Conservation (phyloP, 1,140 invertebrate genomes). For the Bombus polaris region DNA sequence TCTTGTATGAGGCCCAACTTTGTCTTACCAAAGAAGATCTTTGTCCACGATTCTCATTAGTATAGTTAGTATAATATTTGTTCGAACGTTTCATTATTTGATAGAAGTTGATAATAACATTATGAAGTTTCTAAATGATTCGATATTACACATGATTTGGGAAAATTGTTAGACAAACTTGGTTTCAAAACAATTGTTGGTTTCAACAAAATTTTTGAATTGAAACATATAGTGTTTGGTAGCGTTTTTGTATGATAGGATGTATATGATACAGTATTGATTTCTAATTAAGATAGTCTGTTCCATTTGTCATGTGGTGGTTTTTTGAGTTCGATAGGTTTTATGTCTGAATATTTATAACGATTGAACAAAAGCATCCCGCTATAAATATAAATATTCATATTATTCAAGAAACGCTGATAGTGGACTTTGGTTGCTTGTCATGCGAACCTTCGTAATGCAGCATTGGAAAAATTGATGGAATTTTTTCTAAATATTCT, state of each 20-base stretch:
- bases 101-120: too few relatives aligned
- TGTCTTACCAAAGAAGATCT: too few relatives aligned
- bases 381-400: slow-evolving; percentile 40
- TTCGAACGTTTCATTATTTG: too few relatives aligned
- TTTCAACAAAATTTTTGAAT: neutral
- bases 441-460: neutral
- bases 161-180: too few relatives aligned
- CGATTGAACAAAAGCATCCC: slow-evolving; percentile 20
- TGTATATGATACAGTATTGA: neutral
- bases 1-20: too few relatives aligned
- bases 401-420: slow-evolving; percentile 29
- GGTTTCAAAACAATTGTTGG: too few relatives aligned
- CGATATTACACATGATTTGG: too few relatives aligned
- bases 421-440: neutral
- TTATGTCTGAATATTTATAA: slow-evolving; percentile 41
- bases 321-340: slow-evolving; percentile 3
- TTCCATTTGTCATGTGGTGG: slow-evolving; percentile 4
- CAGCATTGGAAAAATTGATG: neutral
- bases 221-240: neutral
- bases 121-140: too few relatives aligned
- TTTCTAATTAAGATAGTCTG: slow-evolving; percentile 19
- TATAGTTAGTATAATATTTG: too few relatives aligned
- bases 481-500: neutral
- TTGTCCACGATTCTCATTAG: too few relatives aligned
- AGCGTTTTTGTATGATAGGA: too few relatives aligned